Evolutionary conservation across 2,797 vertebrate species (phyloP).

Genomic region (Tokudaia muenninki): DNA sequence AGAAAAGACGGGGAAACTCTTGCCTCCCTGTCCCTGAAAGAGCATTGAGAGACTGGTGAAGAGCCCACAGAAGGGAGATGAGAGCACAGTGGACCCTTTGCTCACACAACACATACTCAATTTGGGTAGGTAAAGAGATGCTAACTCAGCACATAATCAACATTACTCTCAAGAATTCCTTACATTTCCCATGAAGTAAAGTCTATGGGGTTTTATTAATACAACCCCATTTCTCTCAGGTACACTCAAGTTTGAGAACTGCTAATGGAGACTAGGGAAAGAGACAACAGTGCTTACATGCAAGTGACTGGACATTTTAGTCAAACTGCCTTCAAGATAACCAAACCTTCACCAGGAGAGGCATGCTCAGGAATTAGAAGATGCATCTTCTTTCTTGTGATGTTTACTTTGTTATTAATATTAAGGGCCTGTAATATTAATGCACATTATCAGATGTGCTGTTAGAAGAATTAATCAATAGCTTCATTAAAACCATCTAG

Average conservation of each 20-base stretch:
- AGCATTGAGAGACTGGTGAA: too few relatives aligned
- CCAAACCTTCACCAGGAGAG: background rate
- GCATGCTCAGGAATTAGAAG: background rate
- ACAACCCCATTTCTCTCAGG: background rate
- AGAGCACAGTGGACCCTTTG: background rate
- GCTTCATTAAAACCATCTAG: constrained; percentile 25
- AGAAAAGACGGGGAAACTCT: background rate
- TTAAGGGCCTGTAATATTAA: background rate
- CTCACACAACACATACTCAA: background rate
- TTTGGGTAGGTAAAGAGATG: background rate
- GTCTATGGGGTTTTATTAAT: background rate
- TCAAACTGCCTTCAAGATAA: constrained; percentile 1
- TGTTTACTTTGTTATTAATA: constrained; percentile 4
- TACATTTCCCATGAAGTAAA: background rate
- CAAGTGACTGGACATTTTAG: background rate
- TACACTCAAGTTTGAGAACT: background rate
- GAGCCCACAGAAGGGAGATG: background rate
- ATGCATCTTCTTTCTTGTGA: background rate
- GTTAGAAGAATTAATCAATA: constrained; percentile 4
- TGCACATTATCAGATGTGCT: background rate
- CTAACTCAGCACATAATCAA: background rate
- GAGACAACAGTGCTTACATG: background rate
- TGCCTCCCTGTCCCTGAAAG: background rate
- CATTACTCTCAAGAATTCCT: background rate
- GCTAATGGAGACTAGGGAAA: background rate